Evolutionary conservation across 2,888 invertebrate genomes (phyloP).

Genomic region (Diadromus collaris): DNA sequence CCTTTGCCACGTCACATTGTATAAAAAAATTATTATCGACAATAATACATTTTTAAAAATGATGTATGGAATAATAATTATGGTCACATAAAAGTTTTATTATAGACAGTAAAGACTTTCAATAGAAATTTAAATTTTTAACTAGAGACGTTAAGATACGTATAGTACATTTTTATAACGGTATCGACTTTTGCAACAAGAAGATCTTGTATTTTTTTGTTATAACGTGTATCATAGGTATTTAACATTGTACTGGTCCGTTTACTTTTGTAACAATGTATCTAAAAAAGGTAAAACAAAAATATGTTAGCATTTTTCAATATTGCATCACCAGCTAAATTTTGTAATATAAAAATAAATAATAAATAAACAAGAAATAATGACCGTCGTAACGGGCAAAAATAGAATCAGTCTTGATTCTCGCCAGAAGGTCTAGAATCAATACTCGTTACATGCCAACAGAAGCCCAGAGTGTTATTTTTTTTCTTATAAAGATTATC

Average conservation of each 20-base stretch:
- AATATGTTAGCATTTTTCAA: not conserved
- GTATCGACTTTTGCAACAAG: not conserved
- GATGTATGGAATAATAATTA: not conserved
- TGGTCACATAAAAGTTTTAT: too few species aligned
- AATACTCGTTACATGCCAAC: not conserved
- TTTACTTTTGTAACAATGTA: not conserved
- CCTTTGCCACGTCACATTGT: not conserved
- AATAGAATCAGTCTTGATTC: constrained; percentile 3
- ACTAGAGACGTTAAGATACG: too few species aligned
- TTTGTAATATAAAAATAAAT: not conserved
- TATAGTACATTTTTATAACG: not conserved
- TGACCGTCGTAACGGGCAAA: not conserved
- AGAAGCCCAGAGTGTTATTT: not conserved
- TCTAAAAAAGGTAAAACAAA: not conserved
- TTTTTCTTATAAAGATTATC: not conserved
- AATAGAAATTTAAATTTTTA: not conserved
- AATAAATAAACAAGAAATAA: not conserved
- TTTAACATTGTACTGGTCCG: not conserved
- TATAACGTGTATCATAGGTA: too few species aligned
- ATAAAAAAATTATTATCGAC: too few species aligned
- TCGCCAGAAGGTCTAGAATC: not conserved
- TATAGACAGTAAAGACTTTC: too few species aligned
- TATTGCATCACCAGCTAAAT: not conserved
- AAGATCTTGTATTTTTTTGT: too few species aligned
- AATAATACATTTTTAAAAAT: too few species aligned